Evolutionary conservation across 2,113 vertebrate species (phyloP).

Genomic region (Capricornis sumatraensis): DNA sequence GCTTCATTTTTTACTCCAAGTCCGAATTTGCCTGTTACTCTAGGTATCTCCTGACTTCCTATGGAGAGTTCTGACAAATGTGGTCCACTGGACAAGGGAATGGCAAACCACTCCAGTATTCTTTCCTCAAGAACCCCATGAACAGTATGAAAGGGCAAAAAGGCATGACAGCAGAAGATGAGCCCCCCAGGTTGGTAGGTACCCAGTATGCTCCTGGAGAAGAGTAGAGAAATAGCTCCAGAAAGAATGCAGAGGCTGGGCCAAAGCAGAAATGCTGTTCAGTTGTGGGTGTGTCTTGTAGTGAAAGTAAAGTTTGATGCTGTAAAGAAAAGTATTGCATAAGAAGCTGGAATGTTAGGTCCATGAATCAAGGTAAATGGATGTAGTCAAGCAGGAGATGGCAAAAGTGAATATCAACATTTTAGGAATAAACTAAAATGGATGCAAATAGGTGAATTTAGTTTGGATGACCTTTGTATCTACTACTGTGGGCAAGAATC

Average conservation of each 20-base stretch:
- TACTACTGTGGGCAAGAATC: background rate
- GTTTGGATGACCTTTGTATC: background rate
- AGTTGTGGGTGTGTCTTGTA: background rate
- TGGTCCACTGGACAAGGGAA: background rate
- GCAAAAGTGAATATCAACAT: background rate
- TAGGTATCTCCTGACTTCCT: background rate
- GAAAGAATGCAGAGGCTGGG: background rate
- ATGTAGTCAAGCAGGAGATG: background rate
- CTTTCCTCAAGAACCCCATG: background rate
- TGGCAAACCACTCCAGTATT: background rate
- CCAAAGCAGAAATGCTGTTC: background rate
- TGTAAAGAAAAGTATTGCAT: background rate
- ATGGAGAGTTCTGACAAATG: background rate
- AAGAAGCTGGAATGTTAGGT: background rate
- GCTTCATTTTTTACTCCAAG: background rate
- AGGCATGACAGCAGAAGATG: background rate
- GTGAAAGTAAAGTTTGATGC: background rate
- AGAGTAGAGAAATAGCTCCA: background rate
- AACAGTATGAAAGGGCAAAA: background rate
- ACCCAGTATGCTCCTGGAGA: background rate
- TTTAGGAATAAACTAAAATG: background rate
- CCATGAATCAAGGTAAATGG: background rate
- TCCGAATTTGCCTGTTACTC: background rate
- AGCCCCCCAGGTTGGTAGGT: background rate
- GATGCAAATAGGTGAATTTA: background rate